Base-by-base conservation (phyloP, 2,797 vertebrate genomes). In the Phataginus tetradactyla region DNA sequence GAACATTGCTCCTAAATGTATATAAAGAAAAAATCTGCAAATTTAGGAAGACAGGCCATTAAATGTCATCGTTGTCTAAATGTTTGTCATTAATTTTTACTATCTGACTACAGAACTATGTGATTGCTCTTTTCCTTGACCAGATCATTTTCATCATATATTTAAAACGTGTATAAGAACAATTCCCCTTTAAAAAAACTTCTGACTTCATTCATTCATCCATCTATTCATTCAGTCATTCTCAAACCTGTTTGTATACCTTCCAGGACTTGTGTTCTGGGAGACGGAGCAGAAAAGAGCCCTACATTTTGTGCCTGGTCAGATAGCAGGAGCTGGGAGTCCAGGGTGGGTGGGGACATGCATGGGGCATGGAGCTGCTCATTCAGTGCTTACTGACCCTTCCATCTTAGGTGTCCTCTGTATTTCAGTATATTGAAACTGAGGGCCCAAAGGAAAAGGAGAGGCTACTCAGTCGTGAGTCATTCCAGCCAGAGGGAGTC, bases 261-360 rank as follows among this genome's bases (percentile, higher is more conserved):
- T 69, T 45, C 20, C 11, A 42, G 11, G 17, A 55, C 27, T 53
- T 27, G 14, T 80, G 17, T 66, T 20, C 14, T 9, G 12, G 4
- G 14, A 88, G 13, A 39, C 21, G 75, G 18, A 57, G 18, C 14
- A 59, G 68, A 78, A 59, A n/a, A 11, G 11, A 10, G 17, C 1
- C 32, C 7, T 37, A n/a, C 2, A n/a, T 75, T 80, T 64, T 45
- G 7, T 42, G 7, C 12, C 3, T 51, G 12, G 1, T 21, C 4
- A 71, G 14, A 21, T n/a, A 53, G 59, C 6, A 45, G 71, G 21
- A 66, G 0, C 10, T 37, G 2, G 23, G 25, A 20, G 0, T 18
- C 5, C n/a, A 4, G 0, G 5, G 6, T 1, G 4, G 14, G 0
- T 8, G 39, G n/a, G 5, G 6, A 1, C 6, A 10, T 18, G 29